phyloP scores from a whole-genome alignment of 2,113 vertebrate genomes.

The Loxodonta africana region DNA sequence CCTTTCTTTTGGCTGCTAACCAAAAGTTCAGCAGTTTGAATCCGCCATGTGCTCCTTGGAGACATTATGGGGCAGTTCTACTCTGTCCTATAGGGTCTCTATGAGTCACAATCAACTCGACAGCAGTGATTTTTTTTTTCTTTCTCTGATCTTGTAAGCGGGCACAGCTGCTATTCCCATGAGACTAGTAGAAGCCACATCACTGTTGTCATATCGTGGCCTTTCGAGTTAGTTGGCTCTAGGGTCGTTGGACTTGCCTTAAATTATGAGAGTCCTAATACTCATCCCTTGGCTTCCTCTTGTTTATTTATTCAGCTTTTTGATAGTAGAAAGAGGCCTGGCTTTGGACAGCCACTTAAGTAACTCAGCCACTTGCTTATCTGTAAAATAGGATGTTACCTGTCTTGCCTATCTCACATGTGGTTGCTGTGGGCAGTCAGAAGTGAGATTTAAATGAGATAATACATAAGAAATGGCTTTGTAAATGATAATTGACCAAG shows the following conservation, averaged over 20 bases:
- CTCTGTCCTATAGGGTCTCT: no score
- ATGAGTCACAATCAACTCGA: no score
- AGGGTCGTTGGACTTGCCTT: background rate
- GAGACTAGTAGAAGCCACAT: conserved; percentile 9
- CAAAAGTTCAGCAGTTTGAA: no score
- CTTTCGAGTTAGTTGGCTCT: conserved; percentile 36
- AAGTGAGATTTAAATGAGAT: conserved; percentile 36
- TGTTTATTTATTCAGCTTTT: conserved; percentile 30
- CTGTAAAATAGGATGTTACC: conserved; percentile 42
- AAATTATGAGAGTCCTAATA: conserved; percentile 8
- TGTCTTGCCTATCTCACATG: background rate
- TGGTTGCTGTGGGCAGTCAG: conserved; percentile 3
- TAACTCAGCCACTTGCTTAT: background rate
- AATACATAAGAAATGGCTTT: background rate
- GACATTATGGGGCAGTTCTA: no score
- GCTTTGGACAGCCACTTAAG: conserved; percentile 36
- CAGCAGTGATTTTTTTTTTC: background rate
- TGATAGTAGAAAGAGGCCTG: background rate
- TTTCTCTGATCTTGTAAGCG: background rate
- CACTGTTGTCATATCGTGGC: background rate
- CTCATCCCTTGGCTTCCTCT: background rate
- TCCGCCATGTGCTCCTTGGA: no score
- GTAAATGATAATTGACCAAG: background rate
- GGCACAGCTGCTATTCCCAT: background rate
- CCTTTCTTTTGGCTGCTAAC: no score